phyloP scores from a whole-genome alignment of 2,113 vertebrate genomes.

The Pungitius pungitius region DNA sequence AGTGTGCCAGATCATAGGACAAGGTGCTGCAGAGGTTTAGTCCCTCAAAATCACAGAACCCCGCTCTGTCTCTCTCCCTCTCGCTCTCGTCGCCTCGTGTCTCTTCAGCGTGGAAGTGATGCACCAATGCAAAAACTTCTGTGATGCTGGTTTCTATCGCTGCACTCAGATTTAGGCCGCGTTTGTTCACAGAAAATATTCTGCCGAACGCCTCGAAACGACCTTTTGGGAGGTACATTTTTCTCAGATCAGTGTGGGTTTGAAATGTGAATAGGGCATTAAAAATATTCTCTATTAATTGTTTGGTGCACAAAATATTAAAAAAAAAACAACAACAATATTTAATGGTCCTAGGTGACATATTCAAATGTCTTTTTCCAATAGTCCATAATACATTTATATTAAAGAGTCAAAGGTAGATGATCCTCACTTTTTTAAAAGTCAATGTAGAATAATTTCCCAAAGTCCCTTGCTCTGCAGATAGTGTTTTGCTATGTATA shows the following conservation, averaged over 20 bases:
- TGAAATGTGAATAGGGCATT: neutral
- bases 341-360: neutral
- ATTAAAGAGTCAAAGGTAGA: neutral
- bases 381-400: neutral
- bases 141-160: constrained; percentile 39
- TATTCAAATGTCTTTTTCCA: neutral
- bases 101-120: constrained; percentile 48
- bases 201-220: neutral
- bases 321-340: neutral
- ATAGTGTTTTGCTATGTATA: neutral
- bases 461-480: neutral
- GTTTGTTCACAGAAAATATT: neutral
- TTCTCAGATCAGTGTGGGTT: neutral
- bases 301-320: neutral
- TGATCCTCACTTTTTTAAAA: neutral
- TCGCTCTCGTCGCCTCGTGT: constrained; percentile 26
- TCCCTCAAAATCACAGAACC: constrained; percentile 69
- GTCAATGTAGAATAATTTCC: neutral
- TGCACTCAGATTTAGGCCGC: neutral
- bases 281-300: neutral
- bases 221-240: constrained; percentile 2
- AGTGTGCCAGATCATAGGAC: constrained; percentile 78
- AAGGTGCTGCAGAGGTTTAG: constrained; percentile 77
- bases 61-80: constrained; percentile 24
- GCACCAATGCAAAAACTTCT: constrained; percentile 56